Evolutionary conservation across 2,113 vertebrate genomes (phyloP).

Genomic region (Eptatretus burgeri): DNA sequence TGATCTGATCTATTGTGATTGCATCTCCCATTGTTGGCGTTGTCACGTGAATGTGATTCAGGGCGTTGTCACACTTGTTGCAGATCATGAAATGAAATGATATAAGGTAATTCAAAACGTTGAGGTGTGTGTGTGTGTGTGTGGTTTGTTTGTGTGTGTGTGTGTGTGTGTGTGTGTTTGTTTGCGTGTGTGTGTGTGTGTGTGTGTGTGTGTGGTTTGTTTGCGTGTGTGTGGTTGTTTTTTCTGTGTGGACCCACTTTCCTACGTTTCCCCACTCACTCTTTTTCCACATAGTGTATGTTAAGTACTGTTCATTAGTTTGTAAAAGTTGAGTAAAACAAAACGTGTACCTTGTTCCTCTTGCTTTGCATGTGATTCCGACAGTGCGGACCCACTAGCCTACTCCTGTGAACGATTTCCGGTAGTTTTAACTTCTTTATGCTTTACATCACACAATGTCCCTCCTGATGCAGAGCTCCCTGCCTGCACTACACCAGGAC

Average conservation of each 20-base stretch:
- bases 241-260: not conserved
- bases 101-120: not conserved
- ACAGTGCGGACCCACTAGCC: too few species aligned
- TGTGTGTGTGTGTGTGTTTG: not conserved
- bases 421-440: too few species aligned
- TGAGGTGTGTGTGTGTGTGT: not conserved
- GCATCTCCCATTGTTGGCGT: not conserved
- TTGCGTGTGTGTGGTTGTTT: conserved; percentile 14
- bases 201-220: not conserved
- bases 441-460: too few species aligned
- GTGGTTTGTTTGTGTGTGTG: not conserved
- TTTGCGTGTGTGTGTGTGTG: not conserved
- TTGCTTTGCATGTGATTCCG: too few species aligned
- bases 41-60: not conserved
- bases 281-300: not conserved
- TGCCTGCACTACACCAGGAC: too few species aligned
- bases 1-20: not conserved
- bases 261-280: not conserved
- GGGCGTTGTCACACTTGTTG: not conserved
- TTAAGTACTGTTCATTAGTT: too few species aligned
- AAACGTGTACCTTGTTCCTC: too few species aligned
- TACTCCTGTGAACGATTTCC: too few species aligned
- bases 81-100: not conserved
- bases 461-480: too few species aligned
- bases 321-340: too few species aligned